Base-by-base conservation (phyloP, 2,113 vertebrate species). In the Sorex fumeus region DNA sequence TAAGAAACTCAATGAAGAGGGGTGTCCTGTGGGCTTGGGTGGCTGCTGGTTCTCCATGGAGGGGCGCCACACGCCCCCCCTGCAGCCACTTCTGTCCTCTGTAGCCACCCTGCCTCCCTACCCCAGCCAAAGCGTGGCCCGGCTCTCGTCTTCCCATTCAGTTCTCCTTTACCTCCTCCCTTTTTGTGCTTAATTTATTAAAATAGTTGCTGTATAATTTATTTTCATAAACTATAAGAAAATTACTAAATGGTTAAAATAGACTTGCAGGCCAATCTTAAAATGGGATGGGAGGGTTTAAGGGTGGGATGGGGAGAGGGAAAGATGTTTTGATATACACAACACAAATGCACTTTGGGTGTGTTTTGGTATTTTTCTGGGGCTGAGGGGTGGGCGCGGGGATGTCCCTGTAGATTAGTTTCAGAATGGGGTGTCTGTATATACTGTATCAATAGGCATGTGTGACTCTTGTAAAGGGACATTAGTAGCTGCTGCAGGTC, bases 141-240 rank as follows among this genome's bases (percentile, higher is more conserved):
- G 96, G 96, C 87, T 95, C 93, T 94, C 92, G 91, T 95, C 95
- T 90, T 95, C 94, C 94, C 88, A 7, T 96, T 95, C 67, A 40
- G 93, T 95, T 96, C 78, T 91, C 70, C 91, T 89, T 64, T 64
- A 86, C 70, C 60, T 80, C 67, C 69, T 32, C 89, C 94, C 85
- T 72, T 95, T 96, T 93, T 95, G 95, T 95, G 96, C 95, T 97
- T 98, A 97, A 98, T 98, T 98, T 98, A 97, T 98, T 98, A 96
- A 97, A 97, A 97, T 97, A 97, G 97, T 97, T 95, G 96, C 97
- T 97, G 96, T 98, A 97, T 98, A 98, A 98, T 97, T 98, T 98
- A 98, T 98, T 98, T 98, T 98, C 97, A 85, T 97, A 98, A 97
- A 94, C 86, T 97, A 97, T 98, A 97, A 97, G 40, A 94, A 97